Evolutionary conservation across 2,888 invertebrate species (phyloP).

Genomic region (Ormyrus pomaceus): DNA sequence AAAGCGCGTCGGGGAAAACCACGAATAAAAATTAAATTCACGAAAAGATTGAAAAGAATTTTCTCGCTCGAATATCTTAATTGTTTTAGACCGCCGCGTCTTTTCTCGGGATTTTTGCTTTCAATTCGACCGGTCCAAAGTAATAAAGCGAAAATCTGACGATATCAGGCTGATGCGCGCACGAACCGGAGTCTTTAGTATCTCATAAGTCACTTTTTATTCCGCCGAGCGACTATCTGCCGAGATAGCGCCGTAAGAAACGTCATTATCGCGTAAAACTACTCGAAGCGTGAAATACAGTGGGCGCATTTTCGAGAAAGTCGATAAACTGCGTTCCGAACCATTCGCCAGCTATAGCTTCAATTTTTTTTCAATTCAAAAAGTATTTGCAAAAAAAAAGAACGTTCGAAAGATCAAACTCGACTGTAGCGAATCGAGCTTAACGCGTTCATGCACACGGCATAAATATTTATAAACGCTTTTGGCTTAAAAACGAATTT

Average conservation of each 20-base stretch:
- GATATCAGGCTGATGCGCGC: constrained; percentile 30
- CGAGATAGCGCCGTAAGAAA: constrained; percentile 47
- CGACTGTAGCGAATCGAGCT: too few relatives aligned
- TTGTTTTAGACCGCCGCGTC: too few relatives aligned
- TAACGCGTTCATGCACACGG: too few relatives aligned
- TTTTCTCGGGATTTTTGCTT: not conserved
- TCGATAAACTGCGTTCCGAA: constrained; percentile 31
- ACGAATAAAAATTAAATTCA: too few relatives aligned
- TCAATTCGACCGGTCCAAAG: not conserved
- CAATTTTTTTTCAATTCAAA: constrained; percentile 11
- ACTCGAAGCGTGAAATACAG: constrained; percentile 37
- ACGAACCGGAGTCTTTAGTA: constrained; percentile 19
- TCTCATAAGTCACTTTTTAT: constrained; percentile 51
- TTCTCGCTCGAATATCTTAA: too few relatives aligned
- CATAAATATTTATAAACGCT: too few relatives aligned
- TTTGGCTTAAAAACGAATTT: too few relatives aligned
- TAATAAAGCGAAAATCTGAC: constrained; percentile 26
- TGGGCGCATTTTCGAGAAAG: constrained; percentile 46
- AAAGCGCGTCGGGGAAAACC: too few relatives aligned
- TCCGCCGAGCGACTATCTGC: constrained; percentile 24
- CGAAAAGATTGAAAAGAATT: too few relatives aligned
- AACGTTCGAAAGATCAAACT: too few relatives aligned
- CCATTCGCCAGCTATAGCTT: not conserved
- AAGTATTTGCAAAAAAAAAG: too few relatives aligned
- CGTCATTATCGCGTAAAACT: constrained; percentile 48